These are phyloP conservation scores for Dryadula phaetusa DNA, from an alignment of 2,888 invertebrate genomes.

Conservation along the genomic window DNA sequence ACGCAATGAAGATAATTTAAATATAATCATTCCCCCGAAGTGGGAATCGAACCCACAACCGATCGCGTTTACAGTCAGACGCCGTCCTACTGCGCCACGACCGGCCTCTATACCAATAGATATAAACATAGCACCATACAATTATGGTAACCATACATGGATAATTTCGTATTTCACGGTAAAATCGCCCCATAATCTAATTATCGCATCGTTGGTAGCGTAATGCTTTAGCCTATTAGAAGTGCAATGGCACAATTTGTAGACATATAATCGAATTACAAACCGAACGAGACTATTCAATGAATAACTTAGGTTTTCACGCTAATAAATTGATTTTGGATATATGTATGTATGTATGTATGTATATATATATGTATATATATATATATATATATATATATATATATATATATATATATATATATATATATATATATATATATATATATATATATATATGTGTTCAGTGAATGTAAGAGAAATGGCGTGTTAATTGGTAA, in stretches of 20 bases:
- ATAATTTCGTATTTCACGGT: slow-evolving; percentile 34
- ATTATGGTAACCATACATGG: slow-evolving; percentile 1
- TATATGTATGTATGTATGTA: neutral
- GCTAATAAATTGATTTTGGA: neutral
- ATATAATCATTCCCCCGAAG: too few relatives aligned
- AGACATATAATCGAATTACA: slow-evolving; percentile 41
- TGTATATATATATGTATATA: neutral
- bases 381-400: too few relatives aligned
- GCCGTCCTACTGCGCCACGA: too few relatives aligned
- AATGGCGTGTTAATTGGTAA: too few relatives aligned
- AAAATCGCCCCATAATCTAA: slow-evolving; percentile 46
- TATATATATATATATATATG: too few relatives aligned
- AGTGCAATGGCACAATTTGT: slow-evolving; percentile 43
- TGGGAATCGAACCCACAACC: too few relatives aligned
- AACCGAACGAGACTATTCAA: slow-evolving; percentile 31
- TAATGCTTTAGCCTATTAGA: slow-evolving; percentile 42
- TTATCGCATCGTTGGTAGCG: slow-evolving; percentile 42
- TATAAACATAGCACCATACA: neutral
- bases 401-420: too few relatives aligned
- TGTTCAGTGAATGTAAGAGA: too few relatives aligned
- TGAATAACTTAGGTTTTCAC: slow-evolving; percentile 6
- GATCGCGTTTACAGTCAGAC: too few relatives aligned
- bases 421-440: too few relatives aligned
- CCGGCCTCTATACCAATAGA: too few relatives aligned
- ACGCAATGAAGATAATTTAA: too few relatives aligned